These are phyloP conservation scores for Xestia xanthographa DNA, from an alignment of 2,888 invertebrate genomes.

Conservation along the genomic window DNA sequence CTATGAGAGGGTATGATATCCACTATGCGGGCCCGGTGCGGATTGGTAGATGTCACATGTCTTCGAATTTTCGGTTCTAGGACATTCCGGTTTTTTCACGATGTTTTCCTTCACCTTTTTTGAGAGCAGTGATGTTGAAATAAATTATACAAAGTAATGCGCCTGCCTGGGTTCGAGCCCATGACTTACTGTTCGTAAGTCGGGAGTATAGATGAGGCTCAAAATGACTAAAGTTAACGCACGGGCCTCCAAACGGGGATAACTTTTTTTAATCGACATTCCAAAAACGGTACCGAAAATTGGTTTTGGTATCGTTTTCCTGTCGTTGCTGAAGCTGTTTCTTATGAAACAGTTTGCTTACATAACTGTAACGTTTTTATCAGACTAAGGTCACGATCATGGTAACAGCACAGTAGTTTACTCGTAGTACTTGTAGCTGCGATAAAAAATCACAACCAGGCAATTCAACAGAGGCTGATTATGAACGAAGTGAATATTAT, in stretches of 20 bases:
- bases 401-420: background rate
- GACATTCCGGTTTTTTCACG: no score
- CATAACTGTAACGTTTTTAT: conserved; percentile 27
- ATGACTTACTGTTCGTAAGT: no score
- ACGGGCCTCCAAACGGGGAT: background rate
- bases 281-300: background rate
- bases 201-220: background rate
- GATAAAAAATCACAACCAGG: conserved; percentile 38
- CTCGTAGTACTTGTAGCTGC: background rate
- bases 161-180: no score
- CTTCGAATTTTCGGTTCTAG: no score
- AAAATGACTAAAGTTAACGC: background rate
- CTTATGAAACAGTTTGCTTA: background rate
- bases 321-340: background rate
- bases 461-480: conserved; percentile 7
- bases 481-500: background rate
- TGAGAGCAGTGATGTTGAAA: no score
- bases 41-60: no score
- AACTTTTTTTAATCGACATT: background rate
- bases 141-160: no score
- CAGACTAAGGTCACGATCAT: conserved; percentile 12
- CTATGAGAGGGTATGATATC: no score
- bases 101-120: no score
- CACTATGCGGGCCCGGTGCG: no score
- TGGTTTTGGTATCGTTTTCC: background rate